Base-by-base conservation (phyloP, 2,888 invertebrate genomes). In the Hecatera dysodea region DNA sequence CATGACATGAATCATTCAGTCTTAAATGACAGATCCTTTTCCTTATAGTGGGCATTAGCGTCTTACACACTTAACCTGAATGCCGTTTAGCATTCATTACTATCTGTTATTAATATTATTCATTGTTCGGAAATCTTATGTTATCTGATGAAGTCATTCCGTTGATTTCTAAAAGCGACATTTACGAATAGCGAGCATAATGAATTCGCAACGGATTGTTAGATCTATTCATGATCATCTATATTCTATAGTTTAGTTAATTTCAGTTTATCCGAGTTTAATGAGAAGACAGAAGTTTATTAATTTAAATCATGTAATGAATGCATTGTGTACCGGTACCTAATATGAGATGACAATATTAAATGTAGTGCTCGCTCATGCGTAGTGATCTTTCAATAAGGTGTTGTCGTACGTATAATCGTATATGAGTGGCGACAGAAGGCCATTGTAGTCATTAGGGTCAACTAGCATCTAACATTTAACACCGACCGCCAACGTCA, bases 381-480 rank as follows among this genome's bases (percentile, higher is more conserved):
- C 71, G 65, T 75, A 48, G 69, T 46, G 66, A 63, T 78, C 72
- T 78, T 75, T 72, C 57, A 72, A 82, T 78, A 79, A 75, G 81
- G 84, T 82, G 72, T 57, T 67, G 81, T 77, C 59, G 72, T 67
- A 66, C 67, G 22, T 81, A 33, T 7, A 3, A n/a, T n/a, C n/a
- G n/a, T 33, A 50, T 77, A 68, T 64, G 61, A 59, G 60, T 74
- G 44, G 60, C 52, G 60, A 53, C 84, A 88, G 91, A 92, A 94
- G 94, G 94, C 85, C 93, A 87, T 75, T 85, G 84, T 80, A 90
- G 91, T 93, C 92, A 94, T 95, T 94, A 92, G 91, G 93, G 93
- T 94, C 93, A 93, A 92, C 90, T 89, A 85, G 89, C 89, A 86
- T 87, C 86, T 89, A 88, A 82, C 82, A 82, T 85, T 83, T 82